Evolutionary conservation across 2,797 vertebrate species (phyloP).

Genomic region (Myotis findleyi): DNA sequence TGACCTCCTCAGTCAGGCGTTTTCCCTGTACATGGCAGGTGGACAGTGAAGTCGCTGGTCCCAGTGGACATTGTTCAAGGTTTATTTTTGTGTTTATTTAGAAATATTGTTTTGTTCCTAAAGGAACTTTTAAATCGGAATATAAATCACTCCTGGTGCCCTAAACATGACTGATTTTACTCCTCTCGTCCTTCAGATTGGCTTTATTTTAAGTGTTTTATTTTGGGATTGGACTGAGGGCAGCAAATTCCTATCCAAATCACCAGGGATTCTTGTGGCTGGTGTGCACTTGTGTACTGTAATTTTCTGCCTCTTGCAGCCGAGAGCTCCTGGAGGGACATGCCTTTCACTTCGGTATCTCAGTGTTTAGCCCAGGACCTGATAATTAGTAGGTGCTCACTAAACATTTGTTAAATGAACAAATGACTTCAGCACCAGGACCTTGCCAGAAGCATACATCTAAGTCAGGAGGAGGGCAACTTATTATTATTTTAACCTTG

Average conservation of each 20-base stretch:
- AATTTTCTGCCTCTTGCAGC: background rate
- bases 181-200: background rate
- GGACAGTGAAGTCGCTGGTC: background rate
- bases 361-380: background rate
- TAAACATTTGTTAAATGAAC: background rate
- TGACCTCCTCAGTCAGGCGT: background rate
- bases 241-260: conserved; percentile 27
- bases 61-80: background rate
- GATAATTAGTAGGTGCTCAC: background rate
- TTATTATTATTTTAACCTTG: background rate
- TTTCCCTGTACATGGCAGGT: background rate
- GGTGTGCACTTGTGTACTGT: background rate
- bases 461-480: background rate
- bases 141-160: background rate
- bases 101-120: conserved; percentile 10
- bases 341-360: background rate
- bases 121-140: conserved; percentile 24
- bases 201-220: conserved; percentile 32
- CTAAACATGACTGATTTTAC: background rate
- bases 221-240: background rate
- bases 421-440: background rate
- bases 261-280: background rate
- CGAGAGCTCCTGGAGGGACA: background rate
- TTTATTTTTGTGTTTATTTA: conserved; percentile 4
- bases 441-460: background rate